Evolutionary conservation across 1,140 invertebrate species (phyloP), one percentile per base, ranked within the genome.

Genomic region (Drosophila micromelanica): DNA sequence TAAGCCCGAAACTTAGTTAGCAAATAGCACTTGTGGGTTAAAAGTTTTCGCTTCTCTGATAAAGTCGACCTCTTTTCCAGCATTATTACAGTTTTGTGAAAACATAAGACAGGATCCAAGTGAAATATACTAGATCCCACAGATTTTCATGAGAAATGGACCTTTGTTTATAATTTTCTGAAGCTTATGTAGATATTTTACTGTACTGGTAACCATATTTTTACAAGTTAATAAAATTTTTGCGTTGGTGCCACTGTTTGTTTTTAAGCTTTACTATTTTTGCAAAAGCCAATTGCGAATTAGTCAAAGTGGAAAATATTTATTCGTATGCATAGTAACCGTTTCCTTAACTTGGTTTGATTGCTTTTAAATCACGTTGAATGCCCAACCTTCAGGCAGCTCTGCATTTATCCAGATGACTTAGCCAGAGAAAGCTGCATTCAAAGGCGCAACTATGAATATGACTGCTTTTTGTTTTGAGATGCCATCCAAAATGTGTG

Each of bases 381-480:
- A 46, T 30, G 27, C 8, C 12, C 43, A 46, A 35, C 42, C 35
- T 62, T 37, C 46, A 62, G 42, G 45, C 48, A 8, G 30, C 45
- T 42, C 23, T 42, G 23, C 60, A 62, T 42, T 51, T 52, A 62
- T 48, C 60, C 60, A 51, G 60, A 51, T 62, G 60, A 62, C 23
- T 62, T 62, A 42, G 60, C 48, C 60, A 15, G 23, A 12, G 13
- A 40, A 17, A 23, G 12, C 45, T 32, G 48, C 60, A 62, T 11
- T 30, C 60, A 51, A 51, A 40, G 38, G 45, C 46, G 46, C 15
- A 42, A 11, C 48, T 37, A 45, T 57, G 55, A 57, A 46, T 60
- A 60, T 46, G 27, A 37, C 57, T 60, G 30, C 12, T 46, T 60
- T 60, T 60, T 60, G 57, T 46, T 60, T 60, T 30, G 42, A 60